A percentile compares a stretch with the other conserved stretches of the same genome.
phyloP scores from a whole-genome alignment of 2,888 invertebrate genomes.

The Mayetiola destructor region DNA sequence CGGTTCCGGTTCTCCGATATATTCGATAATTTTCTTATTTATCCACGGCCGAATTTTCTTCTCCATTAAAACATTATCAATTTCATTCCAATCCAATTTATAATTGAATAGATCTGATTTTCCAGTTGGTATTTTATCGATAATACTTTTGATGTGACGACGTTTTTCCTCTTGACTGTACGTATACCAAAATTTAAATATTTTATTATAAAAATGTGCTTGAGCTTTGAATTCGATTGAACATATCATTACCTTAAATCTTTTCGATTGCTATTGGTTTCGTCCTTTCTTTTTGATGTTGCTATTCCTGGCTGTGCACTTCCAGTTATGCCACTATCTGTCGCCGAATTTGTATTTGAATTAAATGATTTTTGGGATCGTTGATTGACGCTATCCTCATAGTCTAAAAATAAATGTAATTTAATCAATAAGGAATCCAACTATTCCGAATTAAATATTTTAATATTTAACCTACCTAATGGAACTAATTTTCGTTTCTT shows the following conservation, averaged over 20 bases:
- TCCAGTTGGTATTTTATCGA: slow-evolving; percentile 96
- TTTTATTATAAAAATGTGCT: no score
- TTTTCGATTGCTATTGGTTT: slow-evolving; percentile 17
- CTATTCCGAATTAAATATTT: background rate
- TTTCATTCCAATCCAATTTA: slow-evolving; percentile 80
- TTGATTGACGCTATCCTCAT: slow-evolving; percentile 14
- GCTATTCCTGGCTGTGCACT: slow-evolving; percentile 15
- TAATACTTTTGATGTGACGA: slow-evolving; percentile 89
- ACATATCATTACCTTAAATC: slow-evolving; percentile 50
- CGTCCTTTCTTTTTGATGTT: slow-evolving; percentile 17
- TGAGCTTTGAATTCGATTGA: no score
- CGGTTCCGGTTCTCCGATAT: slow-evolving; percentile 97
- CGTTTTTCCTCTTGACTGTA: slow-evolving; percentile 76
- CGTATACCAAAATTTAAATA: no score
- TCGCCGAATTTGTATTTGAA: background rate
- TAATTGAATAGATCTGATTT: slow-evolving; percentile 93
- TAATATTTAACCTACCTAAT: slow-evolving; percentile 39
- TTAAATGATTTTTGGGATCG: background rate
- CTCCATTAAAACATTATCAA: slow-evolving; percentile 71
- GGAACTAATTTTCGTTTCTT: slow-evolving; percentile 70
- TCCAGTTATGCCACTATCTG: background rate
- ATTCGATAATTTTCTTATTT: slow-evolving; percentile 98
- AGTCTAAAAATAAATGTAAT: slow-evolving; percentile 17
- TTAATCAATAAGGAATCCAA: background rate
- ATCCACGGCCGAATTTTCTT: slow-evolving; percentile 98